Conservation (phyloP, 2,888 invertebrate species). For the Charanyca ferruginea region DNA sequence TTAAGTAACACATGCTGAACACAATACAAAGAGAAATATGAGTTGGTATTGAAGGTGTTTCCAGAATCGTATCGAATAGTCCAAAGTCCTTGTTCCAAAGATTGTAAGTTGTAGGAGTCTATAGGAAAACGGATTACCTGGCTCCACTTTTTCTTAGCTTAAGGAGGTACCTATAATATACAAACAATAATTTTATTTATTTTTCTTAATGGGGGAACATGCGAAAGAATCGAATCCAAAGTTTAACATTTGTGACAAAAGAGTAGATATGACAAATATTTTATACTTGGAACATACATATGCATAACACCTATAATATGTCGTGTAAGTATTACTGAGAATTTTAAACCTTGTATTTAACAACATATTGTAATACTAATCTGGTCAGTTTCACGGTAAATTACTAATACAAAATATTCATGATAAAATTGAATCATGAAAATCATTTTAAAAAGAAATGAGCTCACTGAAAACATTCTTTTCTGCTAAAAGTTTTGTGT, state of each 20-base stretch:
- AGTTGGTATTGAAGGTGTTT: constrained; percentile 3
- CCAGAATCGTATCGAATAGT: neutral
- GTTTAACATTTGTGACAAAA: too few species aligned
- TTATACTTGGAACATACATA: too few species aligned
- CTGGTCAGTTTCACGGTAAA: neutral
- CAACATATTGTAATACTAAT: too few species aligned
- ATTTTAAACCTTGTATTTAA: neutral
- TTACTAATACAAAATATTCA: neutral
- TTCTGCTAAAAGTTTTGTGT: neutral
- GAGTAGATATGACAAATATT: too few species aligned
- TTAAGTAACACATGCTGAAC: constrained; percentile 33
- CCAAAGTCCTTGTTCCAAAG: constrained; percentile 12
- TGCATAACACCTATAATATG: too few species aligned
- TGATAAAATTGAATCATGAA: constrained; percentile 2
- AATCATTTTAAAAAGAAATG: neutral
- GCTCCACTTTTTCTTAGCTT: constrained; percentile 22
- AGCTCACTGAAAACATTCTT: neutral
- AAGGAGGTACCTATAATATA: constrained; percentile 17
- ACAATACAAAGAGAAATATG: constrained; percentile 12
- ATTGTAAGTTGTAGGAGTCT: too few species aligned
- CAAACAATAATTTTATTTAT: constrained; percentile 9
- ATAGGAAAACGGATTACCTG: constrained; percentile 22
- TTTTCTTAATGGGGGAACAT: too few species aligned
- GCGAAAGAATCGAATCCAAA: too few species aligned
- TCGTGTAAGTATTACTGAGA: neutral